Conservation (phyloP, 2,888 invertebrate species). For the Parthenolecanium corni region DNA sequence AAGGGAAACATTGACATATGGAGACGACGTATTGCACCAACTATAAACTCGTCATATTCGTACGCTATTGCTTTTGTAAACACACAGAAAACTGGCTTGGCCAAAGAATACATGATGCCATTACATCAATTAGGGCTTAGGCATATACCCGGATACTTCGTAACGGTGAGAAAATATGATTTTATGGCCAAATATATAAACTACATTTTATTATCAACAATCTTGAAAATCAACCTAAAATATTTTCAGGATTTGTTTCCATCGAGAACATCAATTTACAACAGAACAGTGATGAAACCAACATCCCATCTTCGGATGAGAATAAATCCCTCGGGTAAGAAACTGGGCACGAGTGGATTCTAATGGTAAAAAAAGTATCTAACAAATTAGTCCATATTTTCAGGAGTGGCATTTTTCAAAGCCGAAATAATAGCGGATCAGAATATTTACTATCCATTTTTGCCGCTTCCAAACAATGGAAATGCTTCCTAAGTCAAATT, state of each 20-base stretch:
- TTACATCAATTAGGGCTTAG: constrained; percentile 39
- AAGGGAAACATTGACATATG: constrained; percentile 33
- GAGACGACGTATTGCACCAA: constrained; percentile 33
- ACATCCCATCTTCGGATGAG: constrained; percentile 10
- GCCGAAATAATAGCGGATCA: not conserved
- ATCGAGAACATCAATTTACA: not conserved
- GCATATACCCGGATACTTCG: constrained; percentile 36
- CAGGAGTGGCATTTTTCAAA: constrained; percentile 17
- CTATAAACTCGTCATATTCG: constrained; percentile 38
- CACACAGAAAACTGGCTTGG: constrained; percentile 40
- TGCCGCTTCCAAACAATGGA: too few relatives aligned
- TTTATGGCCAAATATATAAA: not conserved
- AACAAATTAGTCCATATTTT: not conserved
- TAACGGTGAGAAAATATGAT: constrained; percentile 38
- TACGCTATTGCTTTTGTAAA: constrained; percentile 43
- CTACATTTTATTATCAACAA: not conserved
- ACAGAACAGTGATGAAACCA: not conserved
- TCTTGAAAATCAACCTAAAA: not conserved
- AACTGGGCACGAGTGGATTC: not conserved
- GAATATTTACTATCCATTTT: too few relatives aligned
- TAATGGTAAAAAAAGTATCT: not conserved
- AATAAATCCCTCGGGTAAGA: constrained; percentile 29
- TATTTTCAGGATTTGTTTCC: constrained; percentile 27
- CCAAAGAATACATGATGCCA: constrained; percentile 36
- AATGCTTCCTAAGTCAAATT: too few relatives aligned